Conservation (phyloP, 2,888 invertebrate genomes). For the Apeira syringaria region DNA sequence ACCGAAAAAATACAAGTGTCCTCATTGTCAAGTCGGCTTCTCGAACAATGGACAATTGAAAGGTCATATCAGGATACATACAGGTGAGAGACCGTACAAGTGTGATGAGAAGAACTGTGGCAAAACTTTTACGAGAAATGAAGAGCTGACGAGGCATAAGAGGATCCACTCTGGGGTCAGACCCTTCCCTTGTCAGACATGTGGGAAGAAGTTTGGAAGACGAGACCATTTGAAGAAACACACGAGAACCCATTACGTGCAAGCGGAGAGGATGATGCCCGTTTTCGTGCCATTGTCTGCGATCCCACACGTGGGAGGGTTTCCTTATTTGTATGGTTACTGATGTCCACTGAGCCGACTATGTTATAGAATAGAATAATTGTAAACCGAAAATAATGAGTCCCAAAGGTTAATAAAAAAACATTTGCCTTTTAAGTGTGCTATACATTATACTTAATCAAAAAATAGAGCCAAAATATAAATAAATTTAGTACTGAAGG, state of each 20-base stretch:
- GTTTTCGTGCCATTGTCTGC: constrained; percentile 85
- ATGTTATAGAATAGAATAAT: too few species aligned
- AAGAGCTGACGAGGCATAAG: constrained; percentile 95
- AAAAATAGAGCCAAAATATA: too few species aligned
- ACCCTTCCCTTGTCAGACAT: constrained; percentile 93
- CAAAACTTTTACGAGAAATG: constrained; percentile 95
- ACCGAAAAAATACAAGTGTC: constrained; percentile 96
- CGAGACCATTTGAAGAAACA: constrained; percentile 98
- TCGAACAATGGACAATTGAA: constrained; percentile 97
- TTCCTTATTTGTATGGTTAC: constrained; percentile 83
- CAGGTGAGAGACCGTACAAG: constrained; percentile 94
- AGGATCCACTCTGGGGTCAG: constrained; percentile 94
- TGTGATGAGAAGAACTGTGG: constrained; percentile 94
- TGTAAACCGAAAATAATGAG: too few species aligned
- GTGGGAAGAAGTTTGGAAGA: constrained; percentile 96
- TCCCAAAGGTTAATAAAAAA: too few species aligned
- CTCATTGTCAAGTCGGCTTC: constrained; percentile 94
- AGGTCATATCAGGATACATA: constrained; percentile 95
- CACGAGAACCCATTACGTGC: constrained; percentile 90
- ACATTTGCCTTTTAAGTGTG: too few species aligned
- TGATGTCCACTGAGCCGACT: too few species aligned
- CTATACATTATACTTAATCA: too few species aligned
- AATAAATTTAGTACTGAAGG: too few species aligned
- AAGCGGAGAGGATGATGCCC: constrained; percentile 85
- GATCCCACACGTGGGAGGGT: constrained; percentile 61